A percentile compares a stretch with the other conserved stretches of the same genome.
These are phyloP conservation scores for Arrhamphus sclerolepis DNA, from an alignment of 2,797 vertebrate species.

Conservation along the genomic window DNA sequence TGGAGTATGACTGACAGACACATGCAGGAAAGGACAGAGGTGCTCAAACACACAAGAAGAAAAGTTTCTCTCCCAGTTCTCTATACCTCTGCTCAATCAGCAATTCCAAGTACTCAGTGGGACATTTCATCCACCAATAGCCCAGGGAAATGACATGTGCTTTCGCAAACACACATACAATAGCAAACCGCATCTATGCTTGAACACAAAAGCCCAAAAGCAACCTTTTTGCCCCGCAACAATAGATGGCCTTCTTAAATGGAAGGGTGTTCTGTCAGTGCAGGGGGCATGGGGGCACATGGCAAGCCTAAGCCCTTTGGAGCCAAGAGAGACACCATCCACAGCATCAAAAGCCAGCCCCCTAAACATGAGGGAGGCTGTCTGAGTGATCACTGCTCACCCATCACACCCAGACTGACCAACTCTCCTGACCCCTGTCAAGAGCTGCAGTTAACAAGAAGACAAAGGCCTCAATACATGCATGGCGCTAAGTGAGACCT, in stretches of 20 bases:
- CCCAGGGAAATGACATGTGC: conserved; percentile 27
- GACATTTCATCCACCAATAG: conserved; percentile 33
- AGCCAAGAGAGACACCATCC: conserved; percentile 56
- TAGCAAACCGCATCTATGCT: conserved; percentile 36
- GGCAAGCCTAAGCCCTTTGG: conserved; percentile 55
- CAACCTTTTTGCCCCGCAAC: conserved; percentile 42
- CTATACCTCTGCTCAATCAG: conserved; percentile 31
- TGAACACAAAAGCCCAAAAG: conserved; percentile 50
- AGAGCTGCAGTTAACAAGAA: conserved; percentile 32
- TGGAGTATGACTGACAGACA: conserved; percentile 37
- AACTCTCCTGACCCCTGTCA: conserved; percentile 63
- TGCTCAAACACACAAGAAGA: conserved; percentile 52
- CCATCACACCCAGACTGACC: conserved; percentile 48
- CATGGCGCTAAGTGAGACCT: conserved; percentile 27
- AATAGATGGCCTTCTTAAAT: conserved; percentile 47
- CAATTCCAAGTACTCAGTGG: conserved; percentile 45
- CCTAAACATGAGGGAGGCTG: conserved; percentile 62
- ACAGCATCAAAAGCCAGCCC: conserved; percentile 39
- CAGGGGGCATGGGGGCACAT: conserved; percentile 38
- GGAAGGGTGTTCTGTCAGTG: conserved; percentile 25
- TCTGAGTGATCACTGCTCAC: conserved; percentile 49
- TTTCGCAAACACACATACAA: conserved; percentile 34
- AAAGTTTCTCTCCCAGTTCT: conserved; percentile 34
- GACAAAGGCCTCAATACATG: conserved; percentile 42
- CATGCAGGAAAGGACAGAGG: conserved; percentile 35